Base-by-base conservation (phyloP, 2,113 vertebrate genomes). In the Epinephelus moara region DNA sequence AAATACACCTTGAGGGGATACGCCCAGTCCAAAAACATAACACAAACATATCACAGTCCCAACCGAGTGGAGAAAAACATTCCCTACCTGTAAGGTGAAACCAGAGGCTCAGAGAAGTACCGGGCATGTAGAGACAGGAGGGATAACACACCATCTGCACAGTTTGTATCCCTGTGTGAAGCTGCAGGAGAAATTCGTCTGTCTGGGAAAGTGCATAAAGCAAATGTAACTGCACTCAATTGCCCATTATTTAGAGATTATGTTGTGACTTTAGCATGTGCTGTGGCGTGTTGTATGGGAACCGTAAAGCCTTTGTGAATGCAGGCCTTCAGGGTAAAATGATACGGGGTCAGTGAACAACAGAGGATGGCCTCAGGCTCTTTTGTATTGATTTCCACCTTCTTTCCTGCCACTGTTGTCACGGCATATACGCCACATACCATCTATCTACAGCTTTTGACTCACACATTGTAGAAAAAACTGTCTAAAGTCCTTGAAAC, bases 101-200 rank as follows among this genome's bases (percentile, higher is more conserved):
- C 89, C 84, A 64, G 70, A 82, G 49, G 73, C 78, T 57, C 59
- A 59, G 88, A 77, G 69, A 78, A 80, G 57, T 33, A n/a, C 33
- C 12, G 63, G 92, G 78, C 91, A 42, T 90, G 93, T 88, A 75
- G 83, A 82, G 85, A 88, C 92, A 91, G n/a, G 92, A 89, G 50
- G 55, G 30, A 50, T 62, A 66, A 80, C 78, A 72, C 66, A 69
- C 50, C 56, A 37, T 30, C 45, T 25, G 73, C 5, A 14, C 56
- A 5, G 14, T 82, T 76, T 80, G 53, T 69, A 11, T 76, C 37
- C 40, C 19, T 30, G 49, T 50, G 55, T 70, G 60, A 27, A 64
- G 56, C 70, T 64, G 63, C 42, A 63, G 67, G 21, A 80, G 50
- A 25, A 56, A 42, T 1, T 11, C 67, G 45, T 66, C 47, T 21